Base-by-base conservation (phyloP, 64 coral and sea anemone species). In the Actinia tenebrosa region DNA sequence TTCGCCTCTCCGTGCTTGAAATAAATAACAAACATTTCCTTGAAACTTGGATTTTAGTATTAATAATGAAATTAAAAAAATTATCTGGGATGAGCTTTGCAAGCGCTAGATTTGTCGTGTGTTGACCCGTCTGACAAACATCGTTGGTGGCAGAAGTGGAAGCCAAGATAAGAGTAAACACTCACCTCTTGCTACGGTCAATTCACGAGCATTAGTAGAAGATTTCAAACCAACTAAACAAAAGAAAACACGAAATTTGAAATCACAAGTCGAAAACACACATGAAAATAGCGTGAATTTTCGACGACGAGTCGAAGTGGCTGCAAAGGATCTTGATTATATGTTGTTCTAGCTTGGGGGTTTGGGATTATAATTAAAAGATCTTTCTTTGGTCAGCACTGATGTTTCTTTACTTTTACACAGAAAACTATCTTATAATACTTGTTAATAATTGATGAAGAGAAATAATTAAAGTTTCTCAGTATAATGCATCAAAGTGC, bases 391-490 rank as follows among this genome's bases (percentile, higher is more conserved):
- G 69, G 69, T 75, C 69, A 75, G 26, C 25, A 10, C 69, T 30
- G 69, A 42, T 75, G 69, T 30, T 75, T 75, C 69, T 43, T 75
- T 75, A 75, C 69, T 75, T 75, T 75, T 75, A 42, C 69, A 42
- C 14, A 26, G 69, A 75, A 26, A 75, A 75, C n/a, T 75, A 75
- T 75, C 69, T n/a, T 42, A 75, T 75, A 75, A 81, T 81, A 45
- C 44, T 81, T 52, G 50, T 81, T 53, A 81, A 81, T 50, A 81
- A 81, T 81, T 81, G 79, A 81, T 81, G 44, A 81, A 53, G 11
- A 45, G 4, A 81, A 44, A 81, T 45, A 81, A 81, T 81, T 81
- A 81, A 37, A 81, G 79, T 81, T 81, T 81, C 5, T 81, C n/a
- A 22, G 79, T 18, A 53, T 45, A 81, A 81, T 81, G 43, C 79